Evolutionary conservation across 2,113 vertebrate species (phyloP), one percentile per base, ranked within the genome.

Genomic region (Leucopsar rothschildi): DNA sequence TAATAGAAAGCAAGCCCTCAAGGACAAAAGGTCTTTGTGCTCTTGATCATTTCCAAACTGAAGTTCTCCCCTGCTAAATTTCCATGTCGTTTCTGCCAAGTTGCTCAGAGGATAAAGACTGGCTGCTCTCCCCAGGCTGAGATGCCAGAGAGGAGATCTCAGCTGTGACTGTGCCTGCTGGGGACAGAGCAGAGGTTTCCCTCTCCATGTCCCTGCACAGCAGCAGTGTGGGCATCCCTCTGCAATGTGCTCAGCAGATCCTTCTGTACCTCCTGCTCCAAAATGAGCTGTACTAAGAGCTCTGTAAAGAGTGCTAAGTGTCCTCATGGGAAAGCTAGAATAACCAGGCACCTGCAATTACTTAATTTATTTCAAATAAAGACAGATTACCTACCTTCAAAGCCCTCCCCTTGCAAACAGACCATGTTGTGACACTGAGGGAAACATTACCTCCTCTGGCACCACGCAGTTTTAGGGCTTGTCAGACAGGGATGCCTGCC

Each of bases 401-500:
- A 35, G 45, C 37, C 35, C n/a, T 72, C 42, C 57, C 44, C 71
- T 75, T 52, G 50, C 27, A 80, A 52, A 66, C 4, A 11, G 31
- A 47, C 33, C 39, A 6, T 19, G 22, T 33, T 23, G 53, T 53
- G 52, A 20, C 14, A 6, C 64, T 8, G 53, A 81, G 42, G 44
- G 40, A 69, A 60, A 22, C 1, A 1, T 18, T 72, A 55, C 24
- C 55, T 82, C 13, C 70, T 61, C 27, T 3, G 4, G 42, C 57
- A 63, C 21, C 28, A 35, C 0, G 0, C 1, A 3, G 39, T 21
- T 3, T 2, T 14, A 15, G 28, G 61, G 57, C 11, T 90, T 27
- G 5, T 90, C 59, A 80, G 27, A 12, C 20, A 45, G 40, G 57
- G 25, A 29, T 73, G 35, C 33, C 52, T 59, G 42, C 27, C 55